Percentiles rank a stretch among this genome's conserved stretches.
These are phyloP conservation scores for Ariolimax columbianus DNA, from an alignment of 2,888 invertebrate genomes.

Conservation along the genomic window DNA sequence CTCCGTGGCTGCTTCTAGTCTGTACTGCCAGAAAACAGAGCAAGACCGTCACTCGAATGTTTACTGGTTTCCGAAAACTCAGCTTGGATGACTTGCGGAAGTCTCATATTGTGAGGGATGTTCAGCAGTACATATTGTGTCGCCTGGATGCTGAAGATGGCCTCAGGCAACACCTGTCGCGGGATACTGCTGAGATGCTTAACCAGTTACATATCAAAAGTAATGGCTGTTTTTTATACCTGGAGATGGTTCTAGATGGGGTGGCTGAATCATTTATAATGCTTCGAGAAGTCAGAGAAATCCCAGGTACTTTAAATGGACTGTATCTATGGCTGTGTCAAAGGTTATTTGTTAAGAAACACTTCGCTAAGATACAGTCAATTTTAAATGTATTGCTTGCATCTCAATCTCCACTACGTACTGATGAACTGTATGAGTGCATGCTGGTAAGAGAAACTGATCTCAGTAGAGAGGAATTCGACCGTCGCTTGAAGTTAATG, in stretches of 20 bases:
- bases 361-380: constrained; percentile 85
- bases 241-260: constrained; percentile 84
- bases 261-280: constrained; percentile 95
- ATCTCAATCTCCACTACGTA: constrained; percentile 87
- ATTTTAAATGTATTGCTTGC: constrained; percentile 92
- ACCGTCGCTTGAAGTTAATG: constrained; percentile 67
- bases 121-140: constrained; percentile 93
- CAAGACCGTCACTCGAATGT: constrained; percentile 87
- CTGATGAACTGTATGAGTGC: constrained; percentile 87
- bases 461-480: constrained; percentile 80
- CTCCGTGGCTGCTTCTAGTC: constrained; percentile 93
- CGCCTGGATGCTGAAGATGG: constrained; percentile 93
- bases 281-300: constrained; percentile 91
- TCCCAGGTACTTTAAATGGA: constrained; percentile 96
- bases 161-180: constrained; percentile 90
- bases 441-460: constrained; percentile 88
- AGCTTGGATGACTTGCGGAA: constrained; percentile 92
- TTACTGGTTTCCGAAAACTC: constrained; percentile 89
- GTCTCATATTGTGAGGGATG: constrained; percentile 91
- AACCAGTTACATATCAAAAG: constrained; percentile 97
- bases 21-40: constrained; percentile 89
- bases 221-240: constrained; percentile 84
- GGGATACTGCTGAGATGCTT: constrained; percentile 94
- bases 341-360: constrained; percentile 91
- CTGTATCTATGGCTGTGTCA: constrained; percentile 96